Conservation (phyloP, 2,888 invertebrate genomes). For the Dasysyrphus albostriatus region DNA sequence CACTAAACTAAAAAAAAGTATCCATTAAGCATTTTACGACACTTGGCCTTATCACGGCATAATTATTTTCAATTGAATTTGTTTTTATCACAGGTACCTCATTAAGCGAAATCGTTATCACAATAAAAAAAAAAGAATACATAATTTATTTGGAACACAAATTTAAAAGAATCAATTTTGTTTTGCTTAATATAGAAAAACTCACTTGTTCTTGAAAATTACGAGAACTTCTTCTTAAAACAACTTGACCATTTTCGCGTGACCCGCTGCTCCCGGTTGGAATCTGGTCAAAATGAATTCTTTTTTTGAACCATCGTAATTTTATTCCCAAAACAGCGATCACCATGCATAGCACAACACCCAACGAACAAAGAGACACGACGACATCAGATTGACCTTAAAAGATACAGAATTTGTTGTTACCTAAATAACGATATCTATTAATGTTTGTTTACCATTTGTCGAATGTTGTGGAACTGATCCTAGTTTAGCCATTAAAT, state of each 20-base stretch:
- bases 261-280: conserved; percentile 73
- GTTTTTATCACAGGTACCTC: conserved; percentile 42
- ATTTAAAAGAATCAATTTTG: background rate
- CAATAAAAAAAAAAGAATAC: conserved; percentile 40
- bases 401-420: background rate
- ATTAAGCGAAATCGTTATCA: conserved; percentile 52
- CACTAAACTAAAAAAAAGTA: conserved; percentile 78
- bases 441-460: conserved; percentile 39
- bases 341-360: conserved; percentile 79
- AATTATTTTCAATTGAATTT: conserved; percentile 61
- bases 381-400: conserved; percentile 59
- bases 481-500: conserved; percentile 66
- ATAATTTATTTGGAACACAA: conserved; percentile 52
- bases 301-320: conserved; percentile 85
- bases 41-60: conserved; percentile 44
- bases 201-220: conserved; percentile 68
- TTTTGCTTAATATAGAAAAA: background rate
- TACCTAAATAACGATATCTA: background rate
- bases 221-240: conserved; percentile 58
- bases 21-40: conserved; percentile 27
- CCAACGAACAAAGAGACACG: conserved; percentile 64
- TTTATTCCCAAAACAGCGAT: conserved; percentile 83
- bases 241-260: conserved; percentile 55
- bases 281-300: conserved; percentile 80
- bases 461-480: conserved; percentile 32